Percentiles rank a stretch among this genome's conserved stretches.
Conservation (phyloP, 2,797 vertebrate species). For the Choloepus didactylus region DNA sequence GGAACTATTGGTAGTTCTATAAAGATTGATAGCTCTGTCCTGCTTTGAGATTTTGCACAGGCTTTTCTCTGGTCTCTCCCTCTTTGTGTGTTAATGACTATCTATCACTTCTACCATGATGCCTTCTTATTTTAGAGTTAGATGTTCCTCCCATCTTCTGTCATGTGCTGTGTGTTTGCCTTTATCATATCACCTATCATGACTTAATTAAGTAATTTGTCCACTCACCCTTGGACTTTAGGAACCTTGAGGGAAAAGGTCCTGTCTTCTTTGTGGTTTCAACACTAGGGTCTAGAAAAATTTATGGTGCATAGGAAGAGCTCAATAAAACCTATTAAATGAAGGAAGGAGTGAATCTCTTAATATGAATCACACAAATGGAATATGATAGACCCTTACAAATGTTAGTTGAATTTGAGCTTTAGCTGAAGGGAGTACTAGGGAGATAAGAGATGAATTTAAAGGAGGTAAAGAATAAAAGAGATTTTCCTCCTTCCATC, state of each 20-base stretch:
- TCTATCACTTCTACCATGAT: not conserved
- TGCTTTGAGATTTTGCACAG: not conserved
- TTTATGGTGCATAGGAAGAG: not conserved
- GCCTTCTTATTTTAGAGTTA: not conserved
- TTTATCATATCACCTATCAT: not conserved
- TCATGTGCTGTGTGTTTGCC: not conserved
- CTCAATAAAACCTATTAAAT: not conserved
- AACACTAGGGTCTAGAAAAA: not conserved
- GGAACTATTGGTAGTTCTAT: not conserved
- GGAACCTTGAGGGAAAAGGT: not conserved
- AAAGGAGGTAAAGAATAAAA: constrained; percentile 54
- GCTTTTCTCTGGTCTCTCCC: not conserved
- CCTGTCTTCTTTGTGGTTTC: not conserved
- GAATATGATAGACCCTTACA: not conserved
- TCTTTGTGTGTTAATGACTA: not conserved
- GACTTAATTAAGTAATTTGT: not conserved
- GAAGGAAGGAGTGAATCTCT: not conserved
- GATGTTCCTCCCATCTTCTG: not conserved
- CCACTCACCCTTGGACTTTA: not conserved
- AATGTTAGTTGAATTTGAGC: constrained; percentile 22
- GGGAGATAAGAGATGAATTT: constrained; percentile 45
- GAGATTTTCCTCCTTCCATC: constrained; percentile 5
- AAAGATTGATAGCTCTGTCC: not conserved
- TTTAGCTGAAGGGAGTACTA: constrained; percentile 8
- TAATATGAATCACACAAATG: not conserved